A percentile compares a stretch with the other conserved stretches of the same genome.
phyloP scores from a whole-genome alignment of 2,888 invertebrate genomes.

The Emmelina monodactyla region DNA sequence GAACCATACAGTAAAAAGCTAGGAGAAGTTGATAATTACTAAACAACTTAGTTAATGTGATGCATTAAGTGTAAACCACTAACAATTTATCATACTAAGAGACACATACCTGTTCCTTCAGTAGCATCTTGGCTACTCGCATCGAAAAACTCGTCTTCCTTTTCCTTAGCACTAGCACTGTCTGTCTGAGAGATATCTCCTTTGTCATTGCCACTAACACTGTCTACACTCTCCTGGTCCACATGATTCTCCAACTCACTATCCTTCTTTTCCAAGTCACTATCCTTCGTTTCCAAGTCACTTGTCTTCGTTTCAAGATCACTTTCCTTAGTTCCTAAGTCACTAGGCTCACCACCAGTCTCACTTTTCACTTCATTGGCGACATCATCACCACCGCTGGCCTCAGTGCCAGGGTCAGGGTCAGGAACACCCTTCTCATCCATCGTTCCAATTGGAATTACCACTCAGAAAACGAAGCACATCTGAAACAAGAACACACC shows the following conservation, averaged over 20 bases:
- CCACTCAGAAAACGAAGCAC: constrained; percentile 21
- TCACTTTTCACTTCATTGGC: constrained; percentile 11
- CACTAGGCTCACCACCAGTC: constrained; percentile 2
- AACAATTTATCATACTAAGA: not conserved
- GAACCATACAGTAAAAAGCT: no score
- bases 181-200: no score
- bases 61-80: no score
- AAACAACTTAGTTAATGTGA: no score
- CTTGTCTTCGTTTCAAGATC: constrained; percentile 5
- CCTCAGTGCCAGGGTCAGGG: constrained; percentile 21
- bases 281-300: no score
- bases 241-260: not conserved
- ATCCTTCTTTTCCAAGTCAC: constrained; percentile 10
- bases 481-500: no score
- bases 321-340: constrained; percentile 18
- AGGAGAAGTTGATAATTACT: no score
- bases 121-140: constrained; percentile 18
- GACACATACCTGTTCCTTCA: constrained; percentile 22
- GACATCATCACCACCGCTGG: not conserved
- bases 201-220: constrained; percentile 24
- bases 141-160: constrained; percentile 19
- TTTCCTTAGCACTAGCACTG: no score
- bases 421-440: constrained; percentile 41
- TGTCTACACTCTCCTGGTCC: constrained; percentile 21
- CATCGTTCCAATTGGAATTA: constrained; percentile 31